Evolutionary conservation across 1,140 invertebrate genomes (phyloP).

Genomic region (Dreissena polymorpha): DNA sequence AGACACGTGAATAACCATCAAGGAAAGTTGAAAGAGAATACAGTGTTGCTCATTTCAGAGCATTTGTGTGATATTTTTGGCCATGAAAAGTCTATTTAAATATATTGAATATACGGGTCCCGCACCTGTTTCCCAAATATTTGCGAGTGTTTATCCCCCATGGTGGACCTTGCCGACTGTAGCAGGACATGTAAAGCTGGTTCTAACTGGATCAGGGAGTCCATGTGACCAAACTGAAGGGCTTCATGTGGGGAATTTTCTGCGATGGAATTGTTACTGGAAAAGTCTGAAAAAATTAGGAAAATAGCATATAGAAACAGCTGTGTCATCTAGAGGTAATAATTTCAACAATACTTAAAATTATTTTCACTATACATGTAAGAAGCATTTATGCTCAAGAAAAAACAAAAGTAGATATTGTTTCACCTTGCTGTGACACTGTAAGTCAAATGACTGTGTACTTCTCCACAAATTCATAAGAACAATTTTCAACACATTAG

Average conservation of each 20-base stretch:
- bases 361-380: too few relatives aligned
- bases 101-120: not conserved
- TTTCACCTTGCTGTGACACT: too few relatives aligned
- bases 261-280: slow-evolving; percentile 6
- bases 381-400: too few relatives aligned
- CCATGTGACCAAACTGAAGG: slow-evolving; percentile 48
- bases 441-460: too few relatives aligned
- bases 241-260: slow-evolving; percentile 24
- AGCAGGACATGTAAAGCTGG: slow-evolving; percentile 64
- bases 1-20: too few relatives aligned
- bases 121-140: slow-evolving; percentile 66
- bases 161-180: slow-evolving; percentile 55
- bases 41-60: too few relatives aligned
- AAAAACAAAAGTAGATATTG: too few relatives aligned
- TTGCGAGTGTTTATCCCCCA: slow-evolving; percentile 59
- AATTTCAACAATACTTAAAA: not conserved
- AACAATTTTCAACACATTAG: too few relatives aligned
- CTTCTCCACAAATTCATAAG: too few relatives aligned
- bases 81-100: too few relatives aligned
- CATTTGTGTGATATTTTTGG: too few relatives aligned
- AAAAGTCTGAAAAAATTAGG: slow-evolving; percentile 63
- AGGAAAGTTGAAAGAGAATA: too few relatives aligned
- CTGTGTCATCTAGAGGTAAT: not conserved
- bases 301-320: slow-evolving; percentile 1
- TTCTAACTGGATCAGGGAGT: slow-evolving; percentile 60